These are phyloP conservation scores for Zaprionus davidi DNA, from an alignment of 1,140 invertebrate genomes.

Conservation along the genomic window DNA sequence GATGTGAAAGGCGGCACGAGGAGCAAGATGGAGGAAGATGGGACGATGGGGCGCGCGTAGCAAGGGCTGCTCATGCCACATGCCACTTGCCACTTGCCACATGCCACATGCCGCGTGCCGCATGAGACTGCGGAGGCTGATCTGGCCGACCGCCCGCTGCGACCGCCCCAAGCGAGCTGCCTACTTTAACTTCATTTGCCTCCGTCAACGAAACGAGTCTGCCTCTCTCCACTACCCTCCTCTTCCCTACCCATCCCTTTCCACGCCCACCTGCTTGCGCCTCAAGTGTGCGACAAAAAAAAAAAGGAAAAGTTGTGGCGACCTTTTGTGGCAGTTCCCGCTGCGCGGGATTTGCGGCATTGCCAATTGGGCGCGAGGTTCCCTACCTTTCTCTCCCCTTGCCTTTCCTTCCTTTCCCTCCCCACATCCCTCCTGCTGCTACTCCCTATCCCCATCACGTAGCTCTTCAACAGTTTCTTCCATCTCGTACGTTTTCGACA, in stretches of 20 bases:
- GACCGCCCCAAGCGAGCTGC: background rate
- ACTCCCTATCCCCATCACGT: too few relatives aligned
- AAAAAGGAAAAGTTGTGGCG: background rate
- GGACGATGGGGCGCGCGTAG: too few relatives aligned
- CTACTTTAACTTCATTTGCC: conserved; percentile 11
- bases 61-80: conserved; percentile 1
- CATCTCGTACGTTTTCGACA: background rate
- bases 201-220: background rate
- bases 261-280: conserved; percentile 5
- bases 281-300: conserved; percentile 10
- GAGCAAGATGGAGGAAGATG: background rate
- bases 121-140: background rate
- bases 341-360: conserved; percentile 16
- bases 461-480: background rate
- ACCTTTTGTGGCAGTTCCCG: conserved; percentile 2
- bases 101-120: conserved; percentile 29
- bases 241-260: too few relatives aligned
- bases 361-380: conserved; percentile 11
- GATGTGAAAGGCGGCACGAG: background rate
- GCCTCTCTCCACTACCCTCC: background rate
- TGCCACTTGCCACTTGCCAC: conserved; percentile 25
- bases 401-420: background rate
- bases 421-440: too few relatives aligned
- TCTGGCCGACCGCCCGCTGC: background rate
- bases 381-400: background rate